Evolutionary conservation across 2,888 invertebrate genomes (phyloP).

Genomic region (Muscina levida): DNA sequence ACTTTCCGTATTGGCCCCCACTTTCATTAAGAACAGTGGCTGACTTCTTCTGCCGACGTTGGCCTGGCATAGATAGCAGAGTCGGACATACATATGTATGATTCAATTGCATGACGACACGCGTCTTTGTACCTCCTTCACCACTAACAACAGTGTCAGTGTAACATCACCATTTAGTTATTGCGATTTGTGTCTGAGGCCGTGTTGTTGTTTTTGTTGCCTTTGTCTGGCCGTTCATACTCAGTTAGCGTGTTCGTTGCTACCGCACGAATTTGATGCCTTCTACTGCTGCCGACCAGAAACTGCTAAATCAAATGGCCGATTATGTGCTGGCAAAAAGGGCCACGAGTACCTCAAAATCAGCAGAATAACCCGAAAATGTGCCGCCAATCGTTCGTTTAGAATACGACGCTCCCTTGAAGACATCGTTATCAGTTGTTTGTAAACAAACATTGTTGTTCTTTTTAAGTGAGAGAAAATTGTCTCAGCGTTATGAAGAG

Average conservation of each 20-base stretch:
- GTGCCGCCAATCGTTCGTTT: neutral
- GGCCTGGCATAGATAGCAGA: neutral
- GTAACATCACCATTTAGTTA: constrained; percentile 7
- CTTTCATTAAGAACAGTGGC: constrained; percentile 21
- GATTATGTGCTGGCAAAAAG: neutral
- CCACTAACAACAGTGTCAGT: constrained; percentile 37
- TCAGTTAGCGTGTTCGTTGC: neutral
- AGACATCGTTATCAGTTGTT: constrained; percentile 6
- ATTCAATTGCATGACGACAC: constrained; percentile 63
- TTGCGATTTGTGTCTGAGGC: constrained; percentile 4
- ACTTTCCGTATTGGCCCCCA: constrained; percentile 18
- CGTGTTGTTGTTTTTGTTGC: constrained; percentile 1
- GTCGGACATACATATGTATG: constrained; percentile 21
- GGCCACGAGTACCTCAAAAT: neutral
- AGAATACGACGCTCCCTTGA: neutral
- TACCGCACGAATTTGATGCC: too few species aligned
- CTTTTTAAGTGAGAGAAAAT: neutral
- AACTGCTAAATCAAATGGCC: too few species aligned
- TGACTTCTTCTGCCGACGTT: neutral
- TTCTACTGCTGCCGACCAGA: too few species aligned
- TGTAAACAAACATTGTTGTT: constrained; percentile 17
- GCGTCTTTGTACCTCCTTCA: constrained; percentile 18
- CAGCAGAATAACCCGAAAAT: neutral
- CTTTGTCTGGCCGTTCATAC: constrained; percentile 14
- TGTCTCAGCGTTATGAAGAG: too few species aligned